Evolutionary conservation across 2,888 invertebrate species (phyloP).

Genomic region (Aromia moschata): DNA sequence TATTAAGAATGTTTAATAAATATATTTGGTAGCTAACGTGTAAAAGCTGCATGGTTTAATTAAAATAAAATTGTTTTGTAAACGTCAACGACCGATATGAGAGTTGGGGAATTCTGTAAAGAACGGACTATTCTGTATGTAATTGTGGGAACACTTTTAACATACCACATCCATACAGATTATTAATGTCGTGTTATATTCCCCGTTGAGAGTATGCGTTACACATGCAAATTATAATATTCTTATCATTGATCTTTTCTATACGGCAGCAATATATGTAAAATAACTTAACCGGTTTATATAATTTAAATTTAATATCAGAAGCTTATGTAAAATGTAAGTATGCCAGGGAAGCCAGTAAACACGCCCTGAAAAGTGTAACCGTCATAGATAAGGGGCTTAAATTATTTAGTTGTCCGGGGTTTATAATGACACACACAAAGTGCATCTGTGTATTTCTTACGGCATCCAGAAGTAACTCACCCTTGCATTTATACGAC

Average conservation of each 20-base stretch:
- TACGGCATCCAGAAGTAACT: slow-evolving; percentile 9
- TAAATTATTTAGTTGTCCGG: slow-evolving; percentile 21
- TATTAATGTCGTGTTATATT: neutral
- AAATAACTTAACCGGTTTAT: slow-evolving; percentile 5
- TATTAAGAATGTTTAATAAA: no score
- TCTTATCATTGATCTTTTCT: neutral
- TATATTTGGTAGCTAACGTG: no score
- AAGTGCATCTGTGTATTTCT: slow-evolving; percentile 20
- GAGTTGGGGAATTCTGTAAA: no score
- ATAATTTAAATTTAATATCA: slow-evolving; percentile 19
- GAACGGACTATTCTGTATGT: no score
- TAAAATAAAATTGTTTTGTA: no score
- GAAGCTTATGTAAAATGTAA: slow-evolving; percentile 14
- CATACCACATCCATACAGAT: neutral
- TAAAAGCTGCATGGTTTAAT: no score
- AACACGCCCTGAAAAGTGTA: slow-evolving; percentile 18
- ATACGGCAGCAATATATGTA: neutral
- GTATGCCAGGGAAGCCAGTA: slow-evolving; percentile 2
- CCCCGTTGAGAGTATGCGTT: neutral
- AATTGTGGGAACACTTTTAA: no score
- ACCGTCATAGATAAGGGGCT: slow-evolving; percentile 19
- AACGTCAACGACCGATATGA: no score
- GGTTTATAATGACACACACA: neutral
- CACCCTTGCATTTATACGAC: slow-evolving; percentile 16
- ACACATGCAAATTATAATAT: neutral